These are phyloP conservation scores for Pygmarrhopalites habei DNA, from an alignment of 1,140 invertebrate species.

Conservation along the genomic window DNA sequence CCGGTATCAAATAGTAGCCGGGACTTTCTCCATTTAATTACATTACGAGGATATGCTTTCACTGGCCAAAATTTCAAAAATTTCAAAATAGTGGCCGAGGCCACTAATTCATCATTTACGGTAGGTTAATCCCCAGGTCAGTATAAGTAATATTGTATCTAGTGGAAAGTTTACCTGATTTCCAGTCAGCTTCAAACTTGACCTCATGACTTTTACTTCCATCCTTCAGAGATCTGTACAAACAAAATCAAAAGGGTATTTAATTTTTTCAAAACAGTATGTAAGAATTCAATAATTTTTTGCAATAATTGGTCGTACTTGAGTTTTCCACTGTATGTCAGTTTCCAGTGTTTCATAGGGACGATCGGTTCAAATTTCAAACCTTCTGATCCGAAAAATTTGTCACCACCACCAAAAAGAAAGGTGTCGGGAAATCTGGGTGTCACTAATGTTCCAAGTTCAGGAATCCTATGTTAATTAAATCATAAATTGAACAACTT, in stretches of 20 bases:
- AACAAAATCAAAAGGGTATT: not conserved
- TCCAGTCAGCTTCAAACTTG: conserved; percentile 49
- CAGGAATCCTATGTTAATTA: conserved; percentile 47
- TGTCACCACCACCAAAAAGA: conserved; percentile 50
- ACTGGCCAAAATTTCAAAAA: too few species aligned
- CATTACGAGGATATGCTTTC: too few species aligned
- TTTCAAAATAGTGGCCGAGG: too few species aligned
- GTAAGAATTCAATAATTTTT: not conserved
- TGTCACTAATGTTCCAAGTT: conserved; percentile 57
- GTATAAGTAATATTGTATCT: too few species aligned
- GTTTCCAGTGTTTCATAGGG: conserved; percentile 60
- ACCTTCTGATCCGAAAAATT: conserved; percentile 57
- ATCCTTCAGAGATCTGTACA: conserved; percentile 4
- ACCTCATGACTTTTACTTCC: conserved; percentile 42
- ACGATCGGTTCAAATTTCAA: conserved; percentile 53
- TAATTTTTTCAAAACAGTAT: too few species aligned
- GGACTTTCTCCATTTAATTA: too few species aligned
- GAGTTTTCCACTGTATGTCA: conserved; percentile 57
- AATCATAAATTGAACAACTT: too few species aligned
- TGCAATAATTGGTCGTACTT: too few species aligned
- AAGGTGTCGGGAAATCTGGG: conserved; percentile 58
- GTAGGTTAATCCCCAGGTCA: too few species aligned
- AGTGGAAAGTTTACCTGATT: too few species aligned
- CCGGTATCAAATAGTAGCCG: too few species aligned
- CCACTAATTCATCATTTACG: too few species aligned